Percentiles rank a stretch among this genome's conserved stretches.
Evolutionary conservation across 2,113 vertebrate genomes (phyloP).

Genomic region (Lepisosteus osseus): DNA sequence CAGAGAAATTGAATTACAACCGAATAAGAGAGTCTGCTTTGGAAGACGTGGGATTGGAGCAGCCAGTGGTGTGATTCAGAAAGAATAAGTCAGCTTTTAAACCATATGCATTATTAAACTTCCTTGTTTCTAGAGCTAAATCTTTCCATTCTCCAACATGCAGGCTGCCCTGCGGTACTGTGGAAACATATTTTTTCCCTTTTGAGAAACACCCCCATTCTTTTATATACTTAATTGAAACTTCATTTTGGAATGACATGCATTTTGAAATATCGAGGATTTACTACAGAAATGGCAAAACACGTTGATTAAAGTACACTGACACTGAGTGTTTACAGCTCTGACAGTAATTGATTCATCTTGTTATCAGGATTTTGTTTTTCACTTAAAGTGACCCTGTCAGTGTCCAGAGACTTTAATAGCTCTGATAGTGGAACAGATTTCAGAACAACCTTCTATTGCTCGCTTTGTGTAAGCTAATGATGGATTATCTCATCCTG

Average conservation of each 20-base stretch:
- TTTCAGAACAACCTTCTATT: too few relatives aligned
- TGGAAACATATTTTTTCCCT: not conserved
- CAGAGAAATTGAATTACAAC: conserved; percentile 82
- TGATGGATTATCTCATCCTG: too few relatives aligned
- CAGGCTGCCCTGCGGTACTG: not conserved
- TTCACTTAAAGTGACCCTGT: not conserved
- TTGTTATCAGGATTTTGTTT: not conserved
- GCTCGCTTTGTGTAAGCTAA: too few relatives aligned
- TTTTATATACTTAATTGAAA: not conserved
- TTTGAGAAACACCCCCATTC: not conserved
- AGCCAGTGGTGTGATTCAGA: conserved; percentile 36
- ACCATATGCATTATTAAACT: conserved; percentile 12
- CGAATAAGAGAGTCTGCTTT: conserved; percentile 59
- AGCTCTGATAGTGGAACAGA: not conserved
- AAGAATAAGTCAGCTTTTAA: conserved; percentile 40
- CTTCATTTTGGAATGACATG: not conserved
- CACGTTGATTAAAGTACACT: not conserved
- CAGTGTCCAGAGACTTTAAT: not conserved
- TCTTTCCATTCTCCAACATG: not conserved
- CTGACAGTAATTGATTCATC: conserved; percentile 1
- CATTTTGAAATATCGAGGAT: not conserved
- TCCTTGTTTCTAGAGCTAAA: not conserved
- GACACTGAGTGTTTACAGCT: not conserved
- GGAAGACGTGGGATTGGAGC: conserved; percentile 36
- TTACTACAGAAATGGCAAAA: not conserved